Evolutionary conservation across 2,888 invertebrate genomes (phyloP), one percentile per base, ranked within the genome.

Genomic region (Phasia obesa): DNA sequence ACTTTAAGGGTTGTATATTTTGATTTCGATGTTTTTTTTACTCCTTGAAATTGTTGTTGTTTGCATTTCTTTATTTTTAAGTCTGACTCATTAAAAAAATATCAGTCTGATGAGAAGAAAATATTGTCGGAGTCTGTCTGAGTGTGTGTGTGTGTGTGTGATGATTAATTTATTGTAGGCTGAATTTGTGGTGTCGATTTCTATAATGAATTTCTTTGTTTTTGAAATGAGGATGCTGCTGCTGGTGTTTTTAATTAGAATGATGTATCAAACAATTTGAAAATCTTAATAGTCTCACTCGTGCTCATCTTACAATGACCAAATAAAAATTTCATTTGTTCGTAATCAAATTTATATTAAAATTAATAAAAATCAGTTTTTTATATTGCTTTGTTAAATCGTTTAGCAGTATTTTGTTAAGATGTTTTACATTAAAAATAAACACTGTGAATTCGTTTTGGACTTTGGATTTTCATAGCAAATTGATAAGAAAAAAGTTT

Each of bases 1-100:
- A 73, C 62, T 69, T 75, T 53, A 77, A 85, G 87, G 87, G 87
- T 88, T 88, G 88, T 86, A 69, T 75, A 62, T 62, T 75, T 75
- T 67, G 75, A 69, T 59, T 74, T 27, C 5, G 23, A 55, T 31
- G 53, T 38, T 69, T 57, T 62, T 73, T 38, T 59, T 44, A 49
- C 21, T 64, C 13, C 5, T 59, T 13, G 35, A n/a, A 49, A 13
- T 31, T 65, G 19, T 27, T 57, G 64, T 25, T 59, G 35, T 47
- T 75, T 23, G 9, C 53, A 27, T 62, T 57, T 67, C 59, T 49
- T 19, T 51, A 60, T 31, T 71, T 67, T 35, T 49, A 59, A 49
- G 78, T 70, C 67, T 80, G 76, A 84, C 59, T 71, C 69, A 80
- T 65, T 65, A 57, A 67, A 55, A n/a, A 79, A 83, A 38, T 57